Conservation (phyloP, 2,797 vertebrate genomes). For the Pogoniulus pusillus region DNA sequence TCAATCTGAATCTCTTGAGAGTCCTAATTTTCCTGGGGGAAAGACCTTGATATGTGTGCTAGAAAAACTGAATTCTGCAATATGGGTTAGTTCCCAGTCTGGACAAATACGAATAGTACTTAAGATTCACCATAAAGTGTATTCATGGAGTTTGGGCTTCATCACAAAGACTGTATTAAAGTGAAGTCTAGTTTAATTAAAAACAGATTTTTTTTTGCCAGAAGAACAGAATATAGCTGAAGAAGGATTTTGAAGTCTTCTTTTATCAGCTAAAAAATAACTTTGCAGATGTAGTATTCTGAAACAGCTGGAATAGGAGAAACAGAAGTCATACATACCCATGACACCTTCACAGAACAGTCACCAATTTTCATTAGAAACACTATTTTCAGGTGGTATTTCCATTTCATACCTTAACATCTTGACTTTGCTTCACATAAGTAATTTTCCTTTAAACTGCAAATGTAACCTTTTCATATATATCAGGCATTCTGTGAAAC, state of each 20-base stretch:
- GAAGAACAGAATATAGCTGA: background rate
- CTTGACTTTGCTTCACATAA: background rate
- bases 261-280: background rate
- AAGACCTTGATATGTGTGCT: background rate
- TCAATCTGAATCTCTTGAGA: background rate
- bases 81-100: fast-evolving
- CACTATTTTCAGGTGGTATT: background rate
- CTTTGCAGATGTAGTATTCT: background rate
- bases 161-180: background rate
- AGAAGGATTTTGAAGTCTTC: background rate
- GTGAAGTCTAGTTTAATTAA: background rate
- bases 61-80: background rate
- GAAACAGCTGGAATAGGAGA: background rate
- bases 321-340: background rate
- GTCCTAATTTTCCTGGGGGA: background rate
- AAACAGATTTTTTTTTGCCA: background rate
- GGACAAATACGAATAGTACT: background rate
- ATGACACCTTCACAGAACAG: background rate
- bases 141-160: background rate
- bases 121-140: background rate
- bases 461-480: background rate
- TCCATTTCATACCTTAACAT: background rate
- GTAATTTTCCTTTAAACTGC: background rate
- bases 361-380: background rate
- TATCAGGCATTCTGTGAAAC: background rate